Conservation (phyloP, 2,888 invertebrate species). For the Drosophila nr. fundita region DNA sequence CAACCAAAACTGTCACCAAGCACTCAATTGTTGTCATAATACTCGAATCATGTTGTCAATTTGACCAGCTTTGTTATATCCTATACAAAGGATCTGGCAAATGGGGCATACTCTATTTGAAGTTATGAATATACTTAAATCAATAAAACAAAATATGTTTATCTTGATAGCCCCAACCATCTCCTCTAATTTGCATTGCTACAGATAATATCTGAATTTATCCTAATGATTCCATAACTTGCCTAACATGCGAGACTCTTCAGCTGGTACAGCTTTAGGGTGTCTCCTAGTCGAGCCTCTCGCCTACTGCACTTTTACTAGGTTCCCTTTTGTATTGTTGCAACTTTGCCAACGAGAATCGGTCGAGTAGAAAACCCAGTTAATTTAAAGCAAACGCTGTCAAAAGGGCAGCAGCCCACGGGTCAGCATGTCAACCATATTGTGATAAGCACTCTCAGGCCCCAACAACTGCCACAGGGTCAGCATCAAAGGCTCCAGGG, state of each 20-base stretch:
- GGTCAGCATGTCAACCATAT: slow-evolving; percentile 60
- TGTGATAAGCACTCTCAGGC: slow-evolving; percentile 47
- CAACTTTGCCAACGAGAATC: slow-evolving; percentile 31
- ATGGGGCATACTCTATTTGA: background rate
- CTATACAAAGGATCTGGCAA: background rate
- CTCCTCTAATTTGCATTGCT: rapidly evolving
- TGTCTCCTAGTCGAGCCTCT: background rate
- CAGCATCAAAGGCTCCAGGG: slow-evolving; percentile 23
- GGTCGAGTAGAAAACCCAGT: slow-evolving; percentile 50
- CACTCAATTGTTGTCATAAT: slow-evolving; percentile 71
- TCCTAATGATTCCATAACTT: background rate
- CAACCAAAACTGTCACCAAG: slow-evolving; percentile 35
- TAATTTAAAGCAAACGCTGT: slow-evolving; percentile 50
- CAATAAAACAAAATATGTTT: background rate
- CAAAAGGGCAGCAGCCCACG: slow-evolving; percentile 39
- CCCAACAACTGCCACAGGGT: slow-evolving; percentile 2
- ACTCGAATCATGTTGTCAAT: slow-evolving; percentile 67
- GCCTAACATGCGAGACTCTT: background rate
- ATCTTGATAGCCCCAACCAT: background rate
- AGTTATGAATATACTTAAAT: background rate
- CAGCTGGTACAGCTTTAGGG: background rate
- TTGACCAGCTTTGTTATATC: slow-evolving; percentile 35
- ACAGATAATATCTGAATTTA: rapidly evolving
- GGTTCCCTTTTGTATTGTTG: slow-evolving; percentile 11
- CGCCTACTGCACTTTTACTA: background rate